A percentile compares a stretch with the other conserved stretches of the same genome.
phyloP scores from a whole-genome alignment of 2,888 invertebrate genomes.

The Acanthosepion esculentum region DNA sequence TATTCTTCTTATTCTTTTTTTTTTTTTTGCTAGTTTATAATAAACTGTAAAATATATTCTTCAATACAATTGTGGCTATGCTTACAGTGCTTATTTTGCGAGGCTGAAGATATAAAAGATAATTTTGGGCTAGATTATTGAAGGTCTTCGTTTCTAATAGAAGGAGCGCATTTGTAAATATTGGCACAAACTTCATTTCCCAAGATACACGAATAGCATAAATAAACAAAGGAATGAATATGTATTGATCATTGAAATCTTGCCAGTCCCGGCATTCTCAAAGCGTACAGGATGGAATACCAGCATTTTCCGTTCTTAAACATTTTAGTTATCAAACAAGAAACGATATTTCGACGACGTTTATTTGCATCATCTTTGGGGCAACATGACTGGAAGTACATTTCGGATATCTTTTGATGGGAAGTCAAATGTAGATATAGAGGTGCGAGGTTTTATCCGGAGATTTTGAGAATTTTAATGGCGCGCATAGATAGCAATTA shows the following conservation, averaged over 20 bases:
- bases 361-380: background rate
- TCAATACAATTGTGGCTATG: background rate
- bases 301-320: background rate
- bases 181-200: background rate
- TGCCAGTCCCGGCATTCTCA: background rate
- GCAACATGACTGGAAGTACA: background rate
- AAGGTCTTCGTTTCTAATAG: background rate
- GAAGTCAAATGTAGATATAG: too few relatives aligned
- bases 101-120: background rate
- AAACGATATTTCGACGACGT: background rate
- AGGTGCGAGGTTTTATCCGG: too few relatives aligned
- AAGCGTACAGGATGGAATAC: background rate
- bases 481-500: too few relatives aligned
- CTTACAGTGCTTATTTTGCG: background rate
- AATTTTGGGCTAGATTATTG: background rate
- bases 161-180: background rate
- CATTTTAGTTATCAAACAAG: background rate
- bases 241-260: background rate
- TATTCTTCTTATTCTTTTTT: background rate
- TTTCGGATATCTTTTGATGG: too few relatives aligned
- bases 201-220: slow-evolving; percentile 17
- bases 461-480: too few relatives aligned
- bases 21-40: background rate
- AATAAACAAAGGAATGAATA: background rate
- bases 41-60: background rate